A percentile compares a stretch with the other conserved stretches of the same genome.
phyloP scores from a whole-genome alignment of 2,113 vertebrate species.

The Centropus bengalensis region DNA sequence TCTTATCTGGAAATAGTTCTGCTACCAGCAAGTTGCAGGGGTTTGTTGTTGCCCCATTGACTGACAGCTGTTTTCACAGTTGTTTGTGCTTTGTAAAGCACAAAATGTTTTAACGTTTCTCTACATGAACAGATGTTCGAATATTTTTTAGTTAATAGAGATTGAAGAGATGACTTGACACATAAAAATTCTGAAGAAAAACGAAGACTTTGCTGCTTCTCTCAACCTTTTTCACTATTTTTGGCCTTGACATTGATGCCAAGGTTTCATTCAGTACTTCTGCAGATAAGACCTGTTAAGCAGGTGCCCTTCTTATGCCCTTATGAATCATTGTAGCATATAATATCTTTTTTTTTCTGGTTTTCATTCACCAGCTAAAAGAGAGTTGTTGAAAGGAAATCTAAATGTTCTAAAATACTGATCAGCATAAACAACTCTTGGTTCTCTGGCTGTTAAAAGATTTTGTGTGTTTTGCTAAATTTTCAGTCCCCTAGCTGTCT shows the following conservation, averaged over 20 bases:
- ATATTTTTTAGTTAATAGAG: background rate
- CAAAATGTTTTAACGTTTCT: background rate
- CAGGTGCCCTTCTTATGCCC: background rate
- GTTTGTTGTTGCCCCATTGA: background rate
- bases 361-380: background rate
- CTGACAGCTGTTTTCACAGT: background rate
- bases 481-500: background rate
- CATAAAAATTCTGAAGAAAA: background rate
- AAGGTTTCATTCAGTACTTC: background rate
- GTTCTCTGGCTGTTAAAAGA: background rate
- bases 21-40: background rate
- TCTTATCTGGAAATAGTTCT: background rate
- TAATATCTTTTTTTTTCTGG: background rate
- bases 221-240: background rate
- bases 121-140: background rate
- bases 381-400: background rate
- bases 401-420: background rate
- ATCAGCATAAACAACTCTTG: background rate
- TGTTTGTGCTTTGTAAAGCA: too few species aligned
- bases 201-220: background rate
- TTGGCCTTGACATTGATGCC: background rate
- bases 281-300: background rate
- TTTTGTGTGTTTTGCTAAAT: background rate
- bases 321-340: background rate
- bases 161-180: background rate